Evolutionary conservation across 2,888 invertebrate species (phyloP).

Genomic region (Elmis aenea): DNA sequence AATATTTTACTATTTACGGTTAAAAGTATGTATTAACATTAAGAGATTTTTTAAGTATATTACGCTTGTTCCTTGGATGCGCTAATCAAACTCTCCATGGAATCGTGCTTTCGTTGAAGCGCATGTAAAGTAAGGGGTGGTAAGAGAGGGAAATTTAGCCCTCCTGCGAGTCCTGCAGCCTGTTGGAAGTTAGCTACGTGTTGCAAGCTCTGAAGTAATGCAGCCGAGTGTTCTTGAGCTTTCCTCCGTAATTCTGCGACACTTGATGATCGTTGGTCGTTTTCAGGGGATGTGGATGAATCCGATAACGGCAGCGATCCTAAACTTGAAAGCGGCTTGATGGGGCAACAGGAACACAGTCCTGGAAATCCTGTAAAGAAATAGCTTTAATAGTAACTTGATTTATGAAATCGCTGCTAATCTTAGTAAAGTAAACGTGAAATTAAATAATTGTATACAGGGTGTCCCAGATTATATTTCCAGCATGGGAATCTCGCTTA

Average conservation of each 20-base stretch:
- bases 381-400: neutral
- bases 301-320: constrained; percentile 22
- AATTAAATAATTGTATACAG: too few species aligned
- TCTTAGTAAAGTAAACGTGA: neutral
- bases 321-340: constrained; percentile 52
- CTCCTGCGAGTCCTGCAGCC: constrained; percentile 49
- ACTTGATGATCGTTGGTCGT: constrained; percentile 76
- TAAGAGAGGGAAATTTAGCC: constrained; percentile 50
- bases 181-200: constrained; percentile 59
- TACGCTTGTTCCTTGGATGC: too few species aligned
- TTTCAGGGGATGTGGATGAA: constrained; percentile 31
- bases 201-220: constrained; percentile 70
- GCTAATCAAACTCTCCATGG: constrained; percentile 25
- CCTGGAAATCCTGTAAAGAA: constrained; percentile 64
- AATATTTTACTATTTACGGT: too few species aligned
- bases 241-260: constrained; percentile 88
- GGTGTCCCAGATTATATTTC: too few species aligned
- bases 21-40: too few species aligned
- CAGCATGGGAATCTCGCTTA: too few species aligned
- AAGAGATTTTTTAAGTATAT: too few species aligned
- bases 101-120: constrained; percentile 38
- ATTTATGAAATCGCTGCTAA: too few species aligned
- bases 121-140: constrained; percentile 48
- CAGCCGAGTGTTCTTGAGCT: constrained; percentile 93
- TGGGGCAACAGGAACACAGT: constrained; percentile 75